These are phyloP conservation scores for Platycnemis pennipes DNA, from an alignment of 2,888 invertebrate species.

Conservation along the genomic window DNA sequence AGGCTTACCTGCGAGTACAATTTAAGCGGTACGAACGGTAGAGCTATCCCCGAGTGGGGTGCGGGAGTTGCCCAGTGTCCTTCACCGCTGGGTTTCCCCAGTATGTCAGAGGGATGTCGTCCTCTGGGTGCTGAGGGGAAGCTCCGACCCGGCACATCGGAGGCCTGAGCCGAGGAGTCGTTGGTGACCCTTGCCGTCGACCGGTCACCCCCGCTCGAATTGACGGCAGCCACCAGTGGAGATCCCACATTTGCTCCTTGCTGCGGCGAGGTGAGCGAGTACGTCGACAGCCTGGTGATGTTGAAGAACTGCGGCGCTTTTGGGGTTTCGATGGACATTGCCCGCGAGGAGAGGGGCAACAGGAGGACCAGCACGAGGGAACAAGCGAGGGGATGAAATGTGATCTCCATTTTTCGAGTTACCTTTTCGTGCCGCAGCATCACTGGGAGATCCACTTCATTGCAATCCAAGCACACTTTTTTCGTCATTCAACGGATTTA, in stretches of 20 bases:
- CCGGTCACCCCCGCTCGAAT: background rate
- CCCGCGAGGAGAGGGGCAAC: background rate
- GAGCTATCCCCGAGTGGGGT: constrained; percentile 72
- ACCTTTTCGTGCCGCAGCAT: background rate
- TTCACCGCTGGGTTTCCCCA: constrained; percentile 58
- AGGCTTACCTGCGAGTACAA: constrained; percentile 74
- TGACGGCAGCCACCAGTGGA: background rate
- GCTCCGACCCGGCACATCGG: background rate
- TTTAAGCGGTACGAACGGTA: constrained; percentile 75
- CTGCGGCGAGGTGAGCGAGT: background rate
- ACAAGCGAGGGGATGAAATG: background rate
- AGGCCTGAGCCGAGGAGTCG: constrained; percentile 40
- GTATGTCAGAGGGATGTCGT: constrained; percentile 2
- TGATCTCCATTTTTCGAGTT: background rate
- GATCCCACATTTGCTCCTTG: background rate
- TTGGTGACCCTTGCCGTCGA: background rate
- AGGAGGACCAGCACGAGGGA: background rate
- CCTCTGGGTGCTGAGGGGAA: background rate
- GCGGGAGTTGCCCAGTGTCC: constrained; percentile 72
- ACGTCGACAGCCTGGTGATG: constrained; percentile 52
- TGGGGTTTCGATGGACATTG: background rate
- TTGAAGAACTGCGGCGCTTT: background rate
- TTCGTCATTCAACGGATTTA: background rate
- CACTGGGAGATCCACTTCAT: background rate
- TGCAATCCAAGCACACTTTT: background rate